Conservation (phyloP, 2,797 vertebrate genomes). For the Eulemur coronatus region DNA sequence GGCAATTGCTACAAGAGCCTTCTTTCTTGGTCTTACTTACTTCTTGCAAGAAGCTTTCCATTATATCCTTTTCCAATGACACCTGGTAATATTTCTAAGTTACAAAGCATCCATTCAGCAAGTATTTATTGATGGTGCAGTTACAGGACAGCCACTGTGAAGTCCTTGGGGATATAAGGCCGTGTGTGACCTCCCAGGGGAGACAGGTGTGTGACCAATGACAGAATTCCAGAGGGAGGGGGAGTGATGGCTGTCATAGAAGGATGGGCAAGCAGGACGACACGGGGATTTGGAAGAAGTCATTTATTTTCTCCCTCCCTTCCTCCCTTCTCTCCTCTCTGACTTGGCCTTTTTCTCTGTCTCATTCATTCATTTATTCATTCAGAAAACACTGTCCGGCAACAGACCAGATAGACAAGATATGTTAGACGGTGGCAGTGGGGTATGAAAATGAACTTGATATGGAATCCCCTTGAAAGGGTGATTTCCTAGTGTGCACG, state of each 20-base stretch:
- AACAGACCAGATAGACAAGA: neutral
- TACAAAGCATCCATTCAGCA: constrained; percentile 62
- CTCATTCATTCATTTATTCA: neutral
- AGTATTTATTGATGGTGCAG: constrained; percentile 60
- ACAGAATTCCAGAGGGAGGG: neutral
- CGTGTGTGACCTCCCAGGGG: neutral
- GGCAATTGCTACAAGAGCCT: neutral
- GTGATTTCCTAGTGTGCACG: neutral
- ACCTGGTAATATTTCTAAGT: constrained; percentile 71
- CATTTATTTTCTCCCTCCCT: neutral
- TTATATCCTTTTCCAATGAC: constrained; percentile 31
- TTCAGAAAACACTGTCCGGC: neutral
- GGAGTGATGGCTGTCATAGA: neutral
- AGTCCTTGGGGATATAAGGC: constrained; percentile 42
- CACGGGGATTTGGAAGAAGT: neutral
- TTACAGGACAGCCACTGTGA: constrained; percentile 29
- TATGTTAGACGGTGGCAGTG: neutral
- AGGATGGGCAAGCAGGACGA: neutral
- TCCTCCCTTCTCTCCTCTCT: neutral
- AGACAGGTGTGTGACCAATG: constrained; percentile 12
- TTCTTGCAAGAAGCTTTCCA: neutral
- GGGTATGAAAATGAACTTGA: neutral
- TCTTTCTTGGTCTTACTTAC: neutral
- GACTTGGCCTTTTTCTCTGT: neutral
- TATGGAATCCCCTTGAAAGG: neutral